Evolutionary conservation across 2,113 vertebrate genomes (phyloP).

Genomic region (Trematocara stigmaticum): DNA sequence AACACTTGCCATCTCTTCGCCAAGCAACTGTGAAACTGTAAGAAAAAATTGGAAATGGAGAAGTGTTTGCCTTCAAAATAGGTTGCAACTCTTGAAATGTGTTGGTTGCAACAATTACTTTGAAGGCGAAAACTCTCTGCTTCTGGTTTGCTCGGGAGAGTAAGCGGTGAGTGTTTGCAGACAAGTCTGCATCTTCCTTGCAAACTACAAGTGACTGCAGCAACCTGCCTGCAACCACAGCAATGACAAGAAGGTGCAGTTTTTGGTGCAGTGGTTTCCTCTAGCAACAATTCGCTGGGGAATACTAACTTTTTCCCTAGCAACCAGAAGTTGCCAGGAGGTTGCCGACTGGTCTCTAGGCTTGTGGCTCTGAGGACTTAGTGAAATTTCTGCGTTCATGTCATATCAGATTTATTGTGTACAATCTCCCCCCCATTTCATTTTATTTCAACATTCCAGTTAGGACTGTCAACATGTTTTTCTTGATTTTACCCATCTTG

Average conservation of each 20-base stretch:
- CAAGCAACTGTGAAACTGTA: neutral
- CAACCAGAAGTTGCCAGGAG: neutral
- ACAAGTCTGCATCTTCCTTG: neutral
- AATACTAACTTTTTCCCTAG: neutral
- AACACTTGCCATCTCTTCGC: neutral
- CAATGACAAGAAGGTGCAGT: neutral
- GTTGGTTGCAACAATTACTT: neutral
- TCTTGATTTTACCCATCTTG: neutral
- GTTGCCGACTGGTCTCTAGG: neutral
- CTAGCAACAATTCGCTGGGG: neutral
- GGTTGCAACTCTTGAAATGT: neutral
- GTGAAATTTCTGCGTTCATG: constrained; percentile 7
- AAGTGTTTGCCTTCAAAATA: neutral
- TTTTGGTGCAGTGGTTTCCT: neutral
- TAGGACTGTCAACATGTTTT: neutral
- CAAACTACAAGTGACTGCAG: neutral
- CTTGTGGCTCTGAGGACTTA: neutral
- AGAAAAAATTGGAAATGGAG: neutral
- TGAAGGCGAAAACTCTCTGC: neutral
- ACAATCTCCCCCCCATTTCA: neutral
- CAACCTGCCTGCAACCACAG: neutral
- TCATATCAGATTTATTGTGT: neutral
- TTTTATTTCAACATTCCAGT: neutral
- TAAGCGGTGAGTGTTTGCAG: neutral
- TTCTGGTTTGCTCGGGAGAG: neutral